Evolutionary conservation across 2,113 vertebrate genomes (phyloP), one percentile per base, ranked within the genome.

Genomic region (Thalassoma bifasciatum): DNA sequence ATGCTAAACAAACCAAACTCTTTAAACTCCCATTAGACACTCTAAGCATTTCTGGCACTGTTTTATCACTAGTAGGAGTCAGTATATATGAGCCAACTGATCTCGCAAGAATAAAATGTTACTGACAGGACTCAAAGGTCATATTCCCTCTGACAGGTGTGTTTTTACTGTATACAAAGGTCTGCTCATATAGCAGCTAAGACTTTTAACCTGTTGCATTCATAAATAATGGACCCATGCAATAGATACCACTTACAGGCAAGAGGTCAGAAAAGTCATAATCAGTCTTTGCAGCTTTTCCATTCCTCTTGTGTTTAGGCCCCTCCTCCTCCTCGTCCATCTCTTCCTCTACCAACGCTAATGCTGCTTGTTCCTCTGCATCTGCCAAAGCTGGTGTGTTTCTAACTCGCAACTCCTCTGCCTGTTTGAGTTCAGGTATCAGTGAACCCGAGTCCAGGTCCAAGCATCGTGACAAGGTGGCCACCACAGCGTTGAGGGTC

Each of bases 261-360:
- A 97, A 89, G 2, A 99, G 92, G 87, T 98, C 98, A 0, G 96
- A 97, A 86, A 96, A 23, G 5, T 96, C 95, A 4, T 75, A 78
- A 34, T 93, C 92, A 49, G 88, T 89, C 51, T 79, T 90, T 1
- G 17, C 65, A 56, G 72, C 58, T 82, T 92, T 93, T 72, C 81
- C 86, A 65, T 93, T 93, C 12, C 19, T 79, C 12, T 86, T 88
- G 56, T 65, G 49, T 73, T 91, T 93, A 24, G 94, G 93, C 82
- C 90, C 92, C 53, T 89, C 95, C 58, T 93, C 94, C 51, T 94
- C 77, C 8, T 85, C 68, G 1, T 86, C 91, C 67, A 95, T 95
- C 0, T 90, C 84, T 60, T 88, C 92, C 67, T 66, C 72, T 3
- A 13, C 47, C 0, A 56, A 10, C 19, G 72, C 84, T 14, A 9